These are phyloP conservation scores for Nezara viridula DNA, from an alignment of 2,888 invertebrate genomes.

Conservation along the genomic window DNA sequence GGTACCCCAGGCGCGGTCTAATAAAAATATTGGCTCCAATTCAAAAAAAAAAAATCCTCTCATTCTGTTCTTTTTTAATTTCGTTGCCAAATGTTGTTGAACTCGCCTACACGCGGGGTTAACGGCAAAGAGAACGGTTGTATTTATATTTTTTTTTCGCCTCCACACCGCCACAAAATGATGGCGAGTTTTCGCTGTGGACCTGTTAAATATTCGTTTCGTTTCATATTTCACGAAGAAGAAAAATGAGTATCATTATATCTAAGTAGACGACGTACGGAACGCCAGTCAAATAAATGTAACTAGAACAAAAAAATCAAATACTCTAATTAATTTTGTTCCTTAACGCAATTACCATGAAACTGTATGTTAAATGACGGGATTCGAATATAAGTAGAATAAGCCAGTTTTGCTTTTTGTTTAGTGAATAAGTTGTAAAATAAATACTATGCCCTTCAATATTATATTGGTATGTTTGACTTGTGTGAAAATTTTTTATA, in stretches of 20 bases:
- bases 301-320: too few species aligned
- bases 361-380: too few species aligned
- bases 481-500: too few species aligned
- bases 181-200: neutral
- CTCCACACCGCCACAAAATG: neutral
- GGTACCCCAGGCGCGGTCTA: conserved; percentile 10
- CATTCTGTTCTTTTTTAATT: conserved; percentile 52
- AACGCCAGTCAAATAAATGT: too few species aligned
- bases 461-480: too few species aligned
- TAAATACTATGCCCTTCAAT: too few species aligned
- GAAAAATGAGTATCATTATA: neutral
- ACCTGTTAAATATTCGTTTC: neutral
- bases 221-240: neutral
- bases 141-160: conserved; percentile 23
- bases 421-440: too few species aligned
- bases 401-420: too few species aligned
- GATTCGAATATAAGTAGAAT: too few species aligned
- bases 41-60: conserved; percentile 45
- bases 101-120: conserved; percentile 14
- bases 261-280: too few species aligned
- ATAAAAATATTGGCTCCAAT: conserved; percentile 53
- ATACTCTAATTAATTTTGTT: too few species aligned
- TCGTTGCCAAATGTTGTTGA: conserved; percentile 53
- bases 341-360: too few species aligned
- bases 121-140: neutral